A percentile compares a stretch with the other conserved stretches of the same genome.
Conservation (phyloP, 2,113 vertebrate genomes). For the Alligator mississippiensis region DNA sequence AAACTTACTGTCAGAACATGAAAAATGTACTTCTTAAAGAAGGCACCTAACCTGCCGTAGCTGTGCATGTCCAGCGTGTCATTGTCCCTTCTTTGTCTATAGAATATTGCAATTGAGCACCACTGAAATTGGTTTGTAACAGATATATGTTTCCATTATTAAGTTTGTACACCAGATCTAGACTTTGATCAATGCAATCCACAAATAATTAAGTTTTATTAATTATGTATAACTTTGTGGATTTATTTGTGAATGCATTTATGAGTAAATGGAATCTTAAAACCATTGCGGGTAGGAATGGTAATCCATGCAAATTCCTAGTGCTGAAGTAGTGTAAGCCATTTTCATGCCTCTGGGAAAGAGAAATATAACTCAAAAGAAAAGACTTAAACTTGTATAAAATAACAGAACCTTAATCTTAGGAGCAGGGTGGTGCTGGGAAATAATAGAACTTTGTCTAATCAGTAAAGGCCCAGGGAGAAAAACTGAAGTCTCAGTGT, state of each 20-base stretch:
- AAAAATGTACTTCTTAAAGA: neutral
- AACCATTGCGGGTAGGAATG: too few relatives aligned
- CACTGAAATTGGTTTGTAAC: neutral
- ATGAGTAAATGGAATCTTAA: too few relatives aligned
- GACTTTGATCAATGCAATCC: too few relatives aligned
- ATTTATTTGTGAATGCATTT: too few relatives aligned
- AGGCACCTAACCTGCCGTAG: neutral
- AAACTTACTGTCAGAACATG: neutral
- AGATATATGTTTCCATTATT: neutral
- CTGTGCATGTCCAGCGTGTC: neutral
- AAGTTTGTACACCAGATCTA: neutral
- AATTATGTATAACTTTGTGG: too few relatives aligned
- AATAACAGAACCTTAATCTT: accelerated
- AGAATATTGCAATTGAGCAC: neutral
- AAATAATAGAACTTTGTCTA: too few relatives aligned
- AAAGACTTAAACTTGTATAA: neutral
- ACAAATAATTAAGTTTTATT: too few relatives aligned
- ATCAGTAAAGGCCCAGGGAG: too few relatives aligned
- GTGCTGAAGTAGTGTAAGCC: neutral
- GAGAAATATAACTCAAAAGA: neutral
- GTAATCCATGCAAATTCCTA: too few relatives aligned
- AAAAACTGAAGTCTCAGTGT: too few relatives aligned
- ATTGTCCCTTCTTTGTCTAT: neutral
- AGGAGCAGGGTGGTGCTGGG: neutral
- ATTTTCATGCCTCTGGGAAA: neutral